Conservation (phyloP, 1,140 invertebrate species). For the Tribolium madens region DNA sequence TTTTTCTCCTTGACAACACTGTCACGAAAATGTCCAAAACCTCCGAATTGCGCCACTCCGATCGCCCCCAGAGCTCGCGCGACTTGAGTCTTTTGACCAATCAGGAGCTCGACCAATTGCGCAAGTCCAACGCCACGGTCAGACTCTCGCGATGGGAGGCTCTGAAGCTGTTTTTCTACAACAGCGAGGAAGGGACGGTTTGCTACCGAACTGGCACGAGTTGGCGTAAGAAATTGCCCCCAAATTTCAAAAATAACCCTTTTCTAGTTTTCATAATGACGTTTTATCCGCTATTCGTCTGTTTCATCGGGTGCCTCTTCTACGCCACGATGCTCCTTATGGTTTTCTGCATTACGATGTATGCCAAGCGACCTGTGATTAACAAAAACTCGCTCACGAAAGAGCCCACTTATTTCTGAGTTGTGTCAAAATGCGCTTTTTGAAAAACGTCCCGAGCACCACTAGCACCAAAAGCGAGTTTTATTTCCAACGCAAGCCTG, state of each 20-base stretch:
- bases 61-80: not conserved
- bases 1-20: not conserved
- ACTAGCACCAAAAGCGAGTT: not conserved
- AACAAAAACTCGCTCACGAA: slow-evolving; percentile 14
- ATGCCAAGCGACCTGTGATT: not conserved
- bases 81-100: not conserved
- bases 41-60: not conserved
- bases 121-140: not conserved
- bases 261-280: slow-evolving; percentile 7
- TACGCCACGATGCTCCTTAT: not conserved
- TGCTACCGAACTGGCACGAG: slow-evolving; percentile 1
- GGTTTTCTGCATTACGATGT: not conserved
- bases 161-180: slow-evolving; percentile 1
- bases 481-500: not conserved
- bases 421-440: slow-evolving; percentile 6
- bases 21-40: not conserved
- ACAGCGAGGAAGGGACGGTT: not conserved
- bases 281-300: not conserved
- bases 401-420: not conserved
- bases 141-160: not conserved
- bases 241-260: not conserved
- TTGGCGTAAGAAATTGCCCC: not conserved
- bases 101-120: not conserved
- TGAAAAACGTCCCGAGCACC: not conserved
- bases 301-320: not conserved